Conservation (phyloP, 2,797 vertebrate species). For the Ataeniobius toweri region DNA sequence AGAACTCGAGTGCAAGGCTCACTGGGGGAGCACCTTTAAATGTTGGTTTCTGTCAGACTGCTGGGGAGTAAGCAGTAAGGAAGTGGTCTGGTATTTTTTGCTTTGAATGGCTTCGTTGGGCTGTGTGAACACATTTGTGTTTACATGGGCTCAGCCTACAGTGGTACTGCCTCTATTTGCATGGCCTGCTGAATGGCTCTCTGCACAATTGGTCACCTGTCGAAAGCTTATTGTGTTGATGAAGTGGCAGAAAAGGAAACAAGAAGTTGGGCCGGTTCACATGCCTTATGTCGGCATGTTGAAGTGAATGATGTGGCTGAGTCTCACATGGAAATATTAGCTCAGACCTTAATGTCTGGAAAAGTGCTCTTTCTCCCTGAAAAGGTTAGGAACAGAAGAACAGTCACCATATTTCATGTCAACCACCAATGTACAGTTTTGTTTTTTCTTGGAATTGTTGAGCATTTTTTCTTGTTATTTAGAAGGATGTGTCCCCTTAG, state of each 20-base stretch:
- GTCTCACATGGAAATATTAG: conserved; percentile 78
- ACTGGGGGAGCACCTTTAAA: not conserved
- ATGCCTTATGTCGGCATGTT: conserved; percentile 71
- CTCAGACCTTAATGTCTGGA: conserved; percentile 78
- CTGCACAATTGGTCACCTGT: conserved; percentile 61
- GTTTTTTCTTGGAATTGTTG: conserved; percentile 26
- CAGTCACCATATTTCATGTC: conserved; percentile 73
- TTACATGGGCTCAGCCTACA: conserved; percentile 32
- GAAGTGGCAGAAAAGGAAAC: conserved; percentile 76
- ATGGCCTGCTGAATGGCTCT: conserved; percentile 31
- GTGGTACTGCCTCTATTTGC: conserved; percentile 55
- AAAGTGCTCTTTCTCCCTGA: conserved; percentile 68
- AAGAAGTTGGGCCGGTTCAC: conserved; percentile 63
- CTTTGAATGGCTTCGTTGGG: conserved; percentile 44
- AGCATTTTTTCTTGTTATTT: conserved; percentile 46
- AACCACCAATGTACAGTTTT: conserved; percentile 57
- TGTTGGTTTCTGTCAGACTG: conserved; percentile 8
- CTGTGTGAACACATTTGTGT: conserved; percentile 51
- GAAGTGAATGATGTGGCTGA: conserved; percentile 74
- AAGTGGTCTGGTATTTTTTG: conserved; percentile 36
- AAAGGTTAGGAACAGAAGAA: conserved; percentile 61
- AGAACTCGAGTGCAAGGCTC: conserved; percentile 1
- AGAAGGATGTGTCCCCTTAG: conserved; percentile 54
- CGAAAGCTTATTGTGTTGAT: conserved; percentile 69
- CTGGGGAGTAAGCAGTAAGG: conserved; percentile 19